phyloP scores from a whole-genome alignment of 2,113 vertebrate species.

The Nothoprocta pentlandii region DNA sequence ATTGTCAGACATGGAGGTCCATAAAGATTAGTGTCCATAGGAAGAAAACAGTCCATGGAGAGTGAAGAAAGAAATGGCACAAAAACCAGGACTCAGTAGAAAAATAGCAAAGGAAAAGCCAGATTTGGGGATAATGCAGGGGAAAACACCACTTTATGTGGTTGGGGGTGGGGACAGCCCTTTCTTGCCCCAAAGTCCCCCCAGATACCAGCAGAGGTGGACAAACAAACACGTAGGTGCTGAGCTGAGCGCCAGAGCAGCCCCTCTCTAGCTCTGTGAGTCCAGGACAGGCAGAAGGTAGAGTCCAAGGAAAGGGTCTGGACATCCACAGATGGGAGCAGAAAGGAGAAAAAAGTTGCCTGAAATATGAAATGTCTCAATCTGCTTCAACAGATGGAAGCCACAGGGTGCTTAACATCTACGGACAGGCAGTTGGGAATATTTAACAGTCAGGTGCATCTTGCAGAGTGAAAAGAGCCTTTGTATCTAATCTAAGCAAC shows the following conservation, averaged over 20 bases:
- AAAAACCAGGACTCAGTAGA: neutral
- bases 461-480: neutral
- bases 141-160: neutral
- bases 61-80: neutral
- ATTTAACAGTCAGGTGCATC: neutral
- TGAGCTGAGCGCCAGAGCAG: neutral
- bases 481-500: neutral
- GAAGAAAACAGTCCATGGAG: neutral
- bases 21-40: neutral
- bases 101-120: neutral
- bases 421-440: neutral
- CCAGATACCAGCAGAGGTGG: neutral
- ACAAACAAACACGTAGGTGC: neutral
- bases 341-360: neutral
- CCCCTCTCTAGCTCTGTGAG: neutral
- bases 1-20: neutral
- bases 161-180: neutral
- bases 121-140: neutral
- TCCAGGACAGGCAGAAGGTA: neutral
- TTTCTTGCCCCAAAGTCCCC: neutral
- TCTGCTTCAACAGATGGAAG: neutral
- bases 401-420: neutral
- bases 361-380: neutral
- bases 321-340: neutral
- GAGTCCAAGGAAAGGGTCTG: neutral